Base-by-base conservation (phyloP, 2,888 invertebrate species). In the Ceraclea dissimilis region DNA sequence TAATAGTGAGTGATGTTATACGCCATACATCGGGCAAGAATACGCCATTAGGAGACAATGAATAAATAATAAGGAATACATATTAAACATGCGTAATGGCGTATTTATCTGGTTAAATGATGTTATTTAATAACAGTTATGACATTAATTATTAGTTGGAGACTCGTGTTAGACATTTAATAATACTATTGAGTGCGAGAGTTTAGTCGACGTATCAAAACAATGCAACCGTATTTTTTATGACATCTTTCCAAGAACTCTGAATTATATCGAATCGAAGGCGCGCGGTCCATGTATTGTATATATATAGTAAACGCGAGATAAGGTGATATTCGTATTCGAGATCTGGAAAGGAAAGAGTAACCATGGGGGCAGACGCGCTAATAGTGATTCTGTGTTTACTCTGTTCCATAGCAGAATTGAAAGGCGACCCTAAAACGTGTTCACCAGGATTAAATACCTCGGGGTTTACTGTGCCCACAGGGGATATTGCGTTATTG, bases 401-500 rank as follows among this genome's bases (percentile, higher is more conserved):
- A 21, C 11, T 22, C 10, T 16, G 10, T 11, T 49, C 26, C n/a
- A 22, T 26, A 13, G 2, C 16, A 13, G 6, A 6, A 43, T 17
- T 5, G 43, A 5, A 8, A 5, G 43, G 5, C 6, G 13, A 13
- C 13, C 6, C 6, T 5, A 13, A 13, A 43, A 13, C 17, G 47
- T 20, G 47, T 13, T n/a, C 18, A 10, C 18, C 47, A 19, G 20
- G 20, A 2, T 13, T 47, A 18, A 69, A 68, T 63, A 46, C 57
- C 18, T 54, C 52, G 13, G 61, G 61, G 13, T 18, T 68, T 16
- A 72, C 79, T 19, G 67, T 73, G 55, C 85, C 85, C 17, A 69
- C 68, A 56, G 82, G 82, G 54, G 80, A 79, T 64, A 78, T 83
- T 57, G 68, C 73, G 53, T 68, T 87, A 52, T 73, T 74, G 61